Evolutionary conservation across 2,797 vertebrate genomes (phyloP).

Genomic region (Lithobates pipiens): DNA sequence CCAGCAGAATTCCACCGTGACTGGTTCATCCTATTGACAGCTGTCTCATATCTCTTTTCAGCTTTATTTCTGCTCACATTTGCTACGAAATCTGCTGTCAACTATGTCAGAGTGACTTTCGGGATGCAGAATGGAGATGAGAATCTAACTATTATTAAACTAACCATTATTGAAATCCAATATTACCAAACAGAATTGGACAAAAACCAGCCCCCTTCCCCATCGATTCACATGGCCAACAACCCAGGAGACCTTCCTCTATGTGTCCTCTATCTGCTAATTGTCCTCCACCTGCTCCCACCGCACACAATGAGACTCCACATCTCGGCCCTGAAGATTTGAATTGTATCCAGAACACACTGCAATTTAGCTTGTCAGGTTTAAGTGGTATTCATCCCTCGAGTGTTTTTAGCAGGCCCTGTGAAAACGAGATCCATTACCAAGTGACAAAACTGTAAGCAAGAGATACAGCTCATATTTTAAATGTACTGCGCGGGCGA

Average conservation of each 20-base stretch:
- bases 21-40: too few relatives aligned
- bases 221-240: background rate
- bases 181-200: background rate
- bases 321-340: conserved; percentile 16
- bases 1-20: too few relatives aligned
- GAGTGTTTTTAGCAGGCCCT: conserved; percentile 43
- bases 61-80: too few relatives aligned
- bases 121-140: too few relatives aligned
- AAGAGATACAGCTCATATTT: conserved; percentile 11
- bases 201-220: background rate
- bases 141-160: too few relatives aligned
- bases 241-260: background rate
- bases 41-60: too few relatives aligned
- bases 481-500: background rate
- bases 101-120: too few relatives aligned
- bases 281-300: background rate
- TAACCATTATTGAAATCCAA: background rate
- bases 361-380: conserved; percentile 50
- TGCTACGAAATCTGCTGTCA: too few relatives aligned
- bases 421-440: conserved; percentile 55
- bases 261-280: too few relatives aligned
- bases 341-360: conserved; percentile 30
- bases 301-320: background rate
- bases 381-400: conserved; percentile 41
- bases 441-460: conserved; percentile 24